Conservation (phyloP, 1,140 invertebrate genomes). For the Ceratina calcarata region DNA sequence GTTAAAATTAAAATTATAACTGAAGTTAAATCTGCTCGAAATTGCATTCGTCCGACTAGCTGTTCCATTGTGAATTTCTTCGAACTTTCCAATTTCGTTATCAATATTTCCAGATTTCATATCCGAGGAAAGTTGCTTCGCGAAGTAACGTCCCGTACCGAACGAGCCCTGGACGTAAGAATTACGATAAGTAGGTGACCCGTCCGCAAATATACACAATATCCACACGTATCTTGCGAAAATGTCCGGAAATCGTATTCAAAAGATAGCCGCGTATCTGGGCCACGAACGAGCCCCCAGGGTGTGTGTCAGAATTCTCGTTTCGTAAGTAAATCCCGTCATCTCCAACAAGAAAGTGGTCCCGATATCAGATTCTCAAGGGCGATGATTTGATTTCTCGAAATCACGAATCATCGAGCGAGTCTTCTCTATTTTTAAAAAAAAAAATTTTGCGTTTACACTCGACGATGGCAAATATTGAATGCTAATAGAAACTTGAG, state of each 20-base stretch:
- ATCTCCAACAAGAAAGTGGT: slow-evolving; percentile 70
- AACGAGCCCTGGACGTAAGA: background rate
- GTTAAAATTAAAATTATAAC: too few species aligned
- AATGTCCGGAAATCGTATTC: slow-evolving; percentile 27
- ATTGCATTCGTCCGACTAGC: background rate
- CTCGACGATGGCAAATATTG: too few species aligned
- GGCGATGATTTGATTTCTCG: slow-evolving; percentile 41
- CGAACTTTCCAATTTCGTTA: slow-evolving; percentile 3
- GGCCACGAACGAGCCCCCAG: slow-evolving; percentile 67
- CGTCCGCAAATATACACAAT: background rate
- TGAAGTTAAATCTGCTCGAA: background rate
- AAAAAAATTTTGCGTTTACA: too few species aligned
- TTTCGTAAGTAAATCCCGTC: slow-evolving; percentile 54
- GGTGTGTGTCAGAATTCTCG: slow-evolving; percentile 72
- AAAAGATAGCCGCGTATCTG: slow-evolving; percentile 60
- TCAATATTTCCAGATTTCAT: slow-evolving; percentile 5
- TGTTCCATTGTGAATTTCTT: background rate
- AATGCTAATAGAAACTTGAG: too few species aligned
- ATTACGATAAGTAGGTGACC: slow-evolving; percentile 3
- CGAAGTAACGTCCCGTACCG: background rate
- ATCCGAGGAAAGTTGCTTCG: background rate
- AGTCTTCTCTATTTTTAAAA: background rate
- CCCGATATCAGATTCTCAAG: slow-evolving; percentile 49
- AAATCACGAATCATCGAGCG: slow-evolving; percentile 2
- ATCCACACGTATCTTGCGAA: slow-evolving; percentile 1